Conservation (phyloP, 2,113 vertebrate species). For the Xyliphius kryptos region DNA sequence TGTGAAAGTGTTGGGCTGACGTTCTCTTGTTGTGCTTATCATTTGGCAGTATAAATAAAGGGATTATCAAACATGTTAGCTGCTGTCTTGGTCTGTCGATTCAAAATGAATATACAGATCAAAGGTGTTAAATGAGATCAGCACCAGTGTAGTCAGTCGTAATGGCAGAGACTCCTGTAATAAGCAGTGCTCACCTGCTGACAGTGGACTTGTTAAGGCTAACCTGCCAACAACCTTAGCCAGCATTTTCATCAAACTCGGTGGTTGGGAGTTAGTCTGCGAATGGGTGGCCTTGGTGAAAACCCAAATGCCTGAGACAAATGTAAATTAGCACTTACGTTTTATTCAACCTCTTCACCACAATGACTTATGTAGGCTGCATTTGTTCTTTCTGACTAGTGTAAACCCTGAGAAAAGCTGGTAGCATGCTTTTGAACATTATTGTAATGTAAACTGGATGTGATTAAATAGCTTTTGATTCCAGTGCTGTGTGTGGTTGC, state of each 20-base stretch:
- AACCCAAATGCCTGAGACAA: slow-evolving; percentile 1
- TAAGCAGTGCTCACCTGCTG: slow-evolving; percentile 7
- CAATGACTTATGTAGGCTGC: neutral
- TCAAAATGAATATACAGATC: too few relatives aligned
- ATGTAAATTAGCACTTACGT: slow-evolving; percentile 6
- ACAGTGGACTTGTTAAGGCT: slow-evolving; percentile 1
- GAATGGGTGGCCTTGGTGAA: slow-evolving; percentile 37
- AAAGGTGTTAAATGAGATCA: too few relatives aligned
- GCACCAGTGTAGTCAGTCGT: neutral
- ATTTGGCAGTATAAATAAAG: too few relatives aligned
- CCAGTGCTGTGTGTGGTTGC: neutral
- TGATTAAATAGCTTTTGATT: slow-evolving; percentile 1
- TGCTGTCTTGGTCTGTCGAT: too few relatives aligned
- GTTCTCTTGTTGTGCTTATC: too few relatives aligned
- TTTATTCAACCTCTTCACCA: neutral
- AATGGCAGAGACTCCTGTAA: slow-evolving; percentile 10
- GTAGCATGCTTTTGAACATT: neutral
- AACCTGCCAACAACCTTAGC: slow-evolving; percentile 4
- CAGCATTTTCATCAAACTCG: slow-evolving; percentile 4
- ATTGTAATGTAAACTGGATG: neutral
- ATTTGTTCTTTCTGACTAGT: slow-evolving; percentile 7
- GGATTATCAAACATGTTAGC: too few relatives aligned
- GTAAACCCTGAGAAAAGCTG: neutral
- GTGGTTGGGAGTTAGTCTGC: slow-evolving; percentile 7
- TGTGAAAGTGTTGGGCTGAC: too few relatives aligned